Evolutionary conservation across 2,797 vertebrate genomes (phyloP), one percentile per base, ranked within the genome.

Genomic region (Leuciscus waleckii): DNA sequence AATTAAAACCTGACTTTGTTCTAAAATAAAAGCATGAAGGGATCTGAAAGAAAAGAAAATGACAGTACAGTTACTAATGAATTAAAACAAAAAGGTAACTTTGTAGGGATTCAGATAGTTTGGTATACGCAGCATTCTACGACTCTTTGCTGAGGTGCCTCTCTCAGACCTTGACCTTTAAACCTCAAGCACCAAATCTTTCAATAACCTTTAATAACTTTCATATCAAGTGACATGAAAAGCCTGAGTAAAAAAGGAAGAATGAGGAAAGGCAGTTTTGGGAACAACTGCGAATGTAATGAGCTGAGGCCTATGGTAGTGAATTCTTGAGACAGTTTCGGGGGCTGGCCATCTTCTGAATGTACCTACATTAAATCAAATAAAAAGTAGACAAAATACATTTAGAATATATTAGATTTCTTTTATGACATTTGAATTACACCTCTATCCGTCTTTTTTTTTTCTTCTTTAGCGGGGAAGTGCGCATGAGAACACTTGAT

Each of bases 1-100:
- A 39, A 77, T 89, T 87, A 89, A 91, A 84, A 92, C 85, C 63
- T 79, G 35, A 29, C 69, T 84, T 79, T 89, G 29, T 83, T 91
- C 87, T 82, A 82, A 82, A 85, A 89, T 75, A 51, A 80, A 71
- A 63, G 23, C 14, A 74, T 17, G 5, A 43, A 51, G 70, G 56
- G 14, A 49, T 14, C 43, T n/a, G 21, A 81, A 81, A 26, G 5
- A 49, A 73, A 74, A 8, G 2, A 23, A 73, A 43, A 21, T 26
- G 69, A 32, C 19, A 79, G 37, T 13, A 65, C 58, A 32, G 39
- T 63, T 19, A 65, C 75, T 17, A 5, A 17, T n/a, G 23, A 61
- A 19, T 61, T 41, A 23, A 79, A 70, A 39, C 46, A 70, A 37
- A 63, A 14, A 17, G 8, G 46, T 70, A 54, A 68, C 3, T 39